Percentiles rank a stretch among this genome's conserved stretches.
These are phyloP conservation scores for Mastomys natalensis DNA, from an alignment of 2,113 vertebrate species.

Conservation along the genomic window DNA sequence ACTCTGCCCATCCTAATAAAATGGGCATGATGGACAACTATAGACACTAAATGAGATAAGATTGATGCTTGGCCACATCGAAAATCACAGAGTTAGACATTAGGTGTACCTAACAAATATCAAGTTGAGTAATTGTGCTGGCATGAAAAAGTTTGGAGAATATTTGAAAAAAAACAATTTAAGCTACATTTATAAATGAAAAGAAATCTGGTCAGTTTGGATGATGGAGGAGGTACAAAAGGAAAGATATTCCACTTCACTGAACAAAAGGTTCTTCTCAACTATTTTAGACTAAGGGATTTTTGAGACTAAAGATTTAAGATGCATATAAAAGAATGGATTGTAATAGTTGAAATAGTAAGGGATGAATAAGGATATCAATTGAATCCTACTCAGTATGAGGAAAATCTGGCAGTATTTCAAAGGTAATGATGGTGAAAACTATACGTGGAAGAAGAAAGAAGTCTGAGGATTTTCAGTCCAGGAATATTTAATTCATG, in stretches of 20 bases:
- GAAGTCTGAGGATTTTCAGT: constrained; percentile 40
- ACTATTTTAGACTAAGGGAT: constrained; percentile 39
- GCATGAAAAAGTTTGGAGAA: constrained; percentile 53
- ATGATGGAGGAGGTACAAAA: constrained; percentile 53
- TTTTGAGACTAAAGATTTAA: constrained; percentile 76
- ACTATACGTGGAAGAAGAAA: constrained; percentile 34
- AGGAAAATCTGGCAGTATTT: constrained; percentile 70
- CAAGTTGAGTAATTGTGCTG: background rate
- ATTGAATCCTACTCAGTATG: constrained; percentile 48
- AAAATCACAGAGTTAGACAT: constrained; percentile 26
- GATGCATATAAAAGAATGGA: constrained; percentile 72
- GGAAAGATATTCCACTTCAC: constrained; percentile 25
- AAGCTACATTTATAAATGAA: constrained; percentile 67
- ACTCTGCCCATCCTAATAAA: background rate
- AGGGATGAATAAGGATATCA: constrained; percentile 75
- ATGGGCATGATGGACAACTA: background rate
- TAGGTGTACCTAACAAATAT: background rate
- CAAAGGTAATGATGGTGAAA: constrained; percentile 64
- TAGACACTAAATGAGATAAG: background rate
- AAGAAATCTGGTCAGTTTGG: constrained; percentile 52
- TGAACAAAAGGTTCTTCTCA: constrained; percentile 67
- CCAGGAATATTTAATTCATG: background rate
- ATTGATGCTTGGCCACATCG: background rate
- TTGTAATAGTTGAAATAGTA: constrained; percentile 74
- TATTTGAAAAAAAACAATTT: constrained; percentile 63